Percentiles rank a stretch among this genome's conserved stretches.
These are phyloP conservation scores for Scaptomyza tumidula DNA, from an alignment of 2,888 invertebrate genomes.

Conservation along the genomic window DNA sequence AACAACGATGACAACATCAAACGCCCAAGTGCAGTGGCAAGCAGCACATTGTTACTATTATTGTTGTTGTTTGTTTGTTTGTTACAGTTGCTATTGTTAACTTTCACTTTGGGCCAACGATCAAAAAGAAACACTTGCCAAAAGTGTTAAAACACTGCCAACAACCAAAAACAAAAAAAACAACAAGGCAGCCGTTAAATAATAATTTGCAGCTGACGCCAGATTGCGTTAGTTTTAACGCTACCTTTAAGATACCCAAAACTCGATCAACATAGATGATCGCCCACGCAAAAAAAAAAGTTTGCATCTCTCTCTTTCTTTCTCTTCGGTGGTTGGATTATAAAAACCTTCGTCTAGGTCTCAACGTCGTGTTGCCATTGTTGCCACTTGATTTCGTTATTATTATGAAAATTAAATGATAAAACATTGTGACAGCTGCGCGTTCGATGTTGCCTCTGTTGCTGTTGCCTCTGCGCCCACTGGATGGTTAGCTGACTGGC, in stretches of 20 bases:
- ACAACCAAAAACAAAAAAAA: conserved; percentile 20
- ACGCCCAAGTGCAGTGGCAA: conserved; percentile 72
- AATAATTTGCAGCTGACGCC: conserved; percentile 72
- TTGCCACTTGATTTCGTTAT: conserved; percentile 77
- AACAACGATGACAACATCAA: conserved; percentile 56
- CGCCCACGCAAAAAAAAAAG: conserved; percentile 57
- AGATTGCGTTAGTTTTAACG: conserved; percentile 59
- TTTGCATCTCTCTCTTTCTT: background rate
- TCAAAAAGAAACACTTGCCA: conserved; percentile 56
- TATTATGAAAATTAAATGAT: conserved; percentile 81
- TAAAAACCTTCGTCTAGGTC: conserved; percentile 11
- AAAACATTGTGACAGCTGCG: conserved; percentile 77
- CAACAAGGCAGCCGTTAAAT: conserved; percentile 76
- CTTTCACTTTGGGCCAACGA: conserved; percentile 65
- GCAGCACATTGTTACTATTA: conserved; percentile 45
- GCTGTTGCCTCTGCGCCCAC: conserved; percentile 13
- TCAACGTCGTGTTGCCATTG: conserved; percentile 23
- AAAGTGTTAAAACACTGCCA: conserved; percentile 66
- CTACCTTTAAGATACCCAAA: conserved; percentile 44
- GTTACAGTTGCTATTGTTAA: conserved; percentile 50
- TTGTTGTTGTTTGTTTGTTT: conserved; percentile 7
- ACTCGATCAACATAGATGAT: conserved; percentile 45
- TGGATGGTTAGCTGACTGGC: conserved; percentile 53
- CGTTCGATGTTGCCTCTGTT: conserved; percentile 38
- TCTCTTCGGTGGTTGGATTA: conserved; percentile 20